Evolutionary conservation across 2,113 vertebrate genomes (phyloP), one percentile per base, ranked within the genome.

Genomic region (Albula glossodonta): DNA sequence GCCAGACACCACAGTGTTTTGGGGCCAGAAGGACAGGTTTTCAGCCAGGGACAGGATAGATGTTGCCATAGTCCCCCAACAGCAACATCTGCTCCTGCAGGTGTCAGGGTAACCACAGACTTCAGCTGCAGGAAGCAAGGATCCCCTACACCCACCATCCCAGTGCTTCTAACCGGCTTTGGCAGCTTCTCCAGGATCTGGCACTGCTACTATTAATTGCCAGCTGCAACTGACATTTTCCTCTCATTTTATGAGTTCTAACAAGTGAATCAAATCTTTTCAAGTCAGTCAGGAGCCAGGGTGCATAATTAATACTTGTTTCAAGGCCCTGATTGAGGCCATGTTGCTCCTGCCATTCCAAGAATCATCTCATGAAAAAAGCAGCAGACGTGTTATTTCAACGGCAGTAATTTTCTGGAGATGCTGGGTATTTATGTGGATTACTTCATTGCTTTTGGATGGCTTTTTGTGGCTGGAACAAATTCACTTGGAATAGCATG

Each of bases 251-350:
- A 13, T 82, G 51, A 13, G 48, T 48, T 63, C 53, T 11, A 63
- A 12, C 57, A 49, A 83, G 53, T 9, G 48, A 63, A 63, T 83
- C 57, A 60, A 82, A 53, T 41, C 53, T 10, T 25, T 83, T 83
- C 48, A 48, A 49, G 41, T 83, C 53, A 83, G 53, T 31, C 82
- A 83, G 82, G 56, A 83, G 57, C 53, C 63, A n/a, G 31, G 49
- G 25, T 7, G 53, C 53, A 81, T 63, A 66, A 52, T 83, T 48
- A 83, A 63, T 66, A 49, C 41, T 63, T 63, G 10, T 49, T 52
- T 49, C 25, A 82, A 56, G 41, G 51, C n/a, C 48, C 50, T 22
- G 6, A 50, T 41, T 80, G 15, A 51, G 10, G 48, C 22, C 9
- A 15, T 7, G 17, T 12, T 51, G 2, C 49, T 10, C n/a, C 79